Base-by-base conservation (phyloP, 2,888 invertebrate genomes). In the Drosophila flavopinicola region DNA sequence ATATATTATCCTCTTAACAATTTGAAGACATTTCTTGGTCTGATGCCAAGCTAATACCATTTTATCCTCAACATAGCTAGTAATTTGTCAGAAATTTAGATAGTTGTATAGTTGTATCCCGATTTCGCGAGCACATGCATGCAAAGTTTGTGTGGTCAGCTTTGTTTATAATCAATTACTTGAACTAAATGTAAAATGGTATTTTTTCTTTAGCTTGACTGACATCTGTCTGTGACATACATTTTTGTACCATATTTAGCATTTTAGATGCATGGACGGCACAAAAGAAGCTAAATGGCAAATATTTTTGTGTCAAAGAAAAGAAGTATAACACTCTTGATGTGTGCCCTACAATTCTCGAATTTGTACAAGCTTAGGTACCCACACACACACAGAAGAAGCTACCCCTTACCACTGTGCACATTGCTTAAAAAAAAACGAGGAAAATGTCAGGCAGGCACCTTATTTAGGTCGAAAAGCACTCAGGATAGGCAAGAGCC, bases 401-500 rank as follows among this genome's bases (percentile, higher is more conserved):
- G 20, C 58, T 42, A 66, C 49, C 61, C 23, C 29, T 25, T 13
- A 24, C 15, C 39, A n/a, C 49, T 29, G 23, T 37, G 48, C 57
- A 70, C 60, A 76, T 69, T 78, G 78, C 78, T 85, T 75, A 61
- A 68, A 59, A 64, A 53, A 63, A 57, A 61, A 38, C 6, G 1
- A 20, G 20, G 29, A 35, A 66, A 57, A 38, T 48, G 51, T 57
- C 52, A 71, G 54, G 41, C 51, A 57, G 59, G 44, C 56, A 66
- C 52, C 63, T 48, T 67, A 80, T 80, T 78, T 78, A 64, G 80
- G 85, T 82, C 85, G 70, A 79, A 73, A 73, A 83, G 84, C 79
- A 85, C 80, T 80, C 79, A 80, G 71, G 17, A 57, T 61, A 69
- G 79, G 63, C 76, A 59, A 67, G 63, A 64, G 49, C 53, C 45